Evolutionary conservation across 2,888 invertebrate genomes (phyloP).

Genomic region (Agrochola lychnidis): DNA sequence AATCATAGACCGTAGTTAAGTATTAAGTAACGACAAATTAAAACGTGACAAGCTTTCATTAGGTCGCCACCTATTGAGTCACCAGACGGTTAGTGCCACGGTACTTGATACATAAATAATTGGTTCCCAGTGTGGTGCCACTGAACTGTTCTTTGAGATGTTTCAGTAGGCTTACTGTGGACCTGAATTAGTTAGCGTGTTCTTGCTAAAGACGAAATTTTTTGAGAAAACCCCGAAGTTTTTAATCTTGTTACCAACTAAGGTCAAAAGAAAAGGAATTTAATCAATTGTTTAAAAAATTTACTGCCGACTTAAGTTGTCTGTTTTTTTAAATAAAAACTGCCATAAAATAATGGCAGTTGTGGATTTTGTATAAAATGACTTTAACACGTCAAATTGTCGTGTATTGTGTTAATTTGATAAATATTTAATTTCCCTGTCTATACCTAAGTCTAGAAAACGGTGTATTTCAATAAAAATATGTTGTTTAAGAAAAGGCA

Average conservation of each 20-base stretch:
- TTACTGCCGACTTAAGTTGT: not conserved
- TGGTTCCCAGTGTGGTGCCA: constrained; percentile 30
- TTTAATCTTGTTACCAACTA: not conserved
- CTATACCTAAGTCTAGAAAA: not conserved
- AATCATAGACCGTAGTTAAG: constrained; percentile 59
- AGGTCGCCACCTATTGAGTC: constrained; percentile 64
- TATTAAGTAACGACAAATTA: constrained; percentile 66
- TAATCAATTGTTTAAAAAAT: not conserved
- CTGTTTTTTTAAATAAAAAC: not conserved
- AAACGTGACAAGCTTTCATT: constrained; percentile 69
- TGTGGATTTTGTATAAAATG: not conserved
- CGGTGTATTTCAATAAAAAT: not conserved
- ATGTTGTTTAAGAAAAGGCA: not conserved
- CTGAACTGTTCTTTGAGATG: constrained; percentile 28
- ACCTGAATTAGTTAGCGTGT: not conserved
- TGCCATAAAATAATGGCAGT: not conserved
- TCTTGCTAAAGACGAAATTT: not conserved
- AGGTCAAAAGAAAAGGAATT: not conserved
- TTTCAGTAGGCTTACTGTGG: not conserved
- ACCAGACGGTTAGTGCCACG: constrained; percentile 48
- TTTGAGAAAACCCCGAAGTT: not conserved
- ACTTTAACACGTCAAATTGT: not conserved
- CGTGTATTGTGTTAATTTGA: not conserved
- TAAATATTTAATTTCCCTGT: not conserved
- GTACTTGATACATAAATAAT: constrained; percentile 57